Percentiles rank a stretch among this genome's conserved stretches.
Evolutionary conservation across 2,113 vertebrate genomes (phyloP).

Genomic region (Bambusicola thoracicus): DNA sequence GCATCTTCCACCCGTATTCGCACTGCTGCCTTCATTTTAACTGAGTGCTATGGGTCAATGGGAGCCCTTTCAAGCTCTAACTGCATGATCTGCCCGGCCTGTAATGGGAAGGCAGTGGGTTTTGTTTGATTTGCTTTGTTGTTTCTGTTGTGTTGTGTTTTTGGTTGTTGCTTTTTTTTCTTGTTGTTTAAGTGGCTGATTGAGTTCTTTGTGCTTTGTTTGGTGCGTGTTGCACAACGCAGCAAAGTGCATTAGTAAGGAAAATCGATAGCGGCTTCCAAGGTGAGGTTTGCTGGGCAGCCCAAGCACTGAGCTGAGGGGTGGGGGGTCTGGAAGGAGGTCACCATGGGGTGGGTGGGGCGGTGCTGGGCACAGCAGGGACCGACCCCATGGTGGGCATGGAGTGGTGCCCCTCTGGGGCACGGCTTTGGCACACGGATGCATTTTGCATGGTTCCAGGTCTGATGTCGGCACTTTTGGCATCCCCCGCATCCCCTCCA

Average conservation of each 20-base stretch:
- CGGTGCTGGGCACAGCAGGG: no score
- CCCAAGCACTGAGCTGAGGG: not conserved
- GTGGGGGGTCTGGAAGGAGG: not conserved
- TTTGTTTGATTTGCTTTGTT: not conserved
- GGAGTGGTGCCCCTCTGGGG: not conserved
- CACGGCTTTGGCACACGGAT: rapidly evolving
- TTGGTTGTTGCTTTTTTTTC: not conserved
- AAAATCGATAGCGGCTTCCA: slow-evolving; percentile 49
- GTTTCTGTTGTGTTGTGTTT: not conserved
- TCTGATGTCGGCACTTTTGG: not conserved
- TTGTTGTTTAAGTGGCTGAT: slow-evolving; percentile 24
- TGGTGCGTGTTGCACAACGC: not conserved
- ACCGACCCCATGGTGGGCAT: not conserved
- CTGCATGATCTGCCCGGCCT: not conserved
- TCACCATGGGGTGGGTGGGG: rapidly evolving
- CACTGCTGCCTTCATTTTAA: not conserved
- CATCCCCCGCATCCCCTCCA: not conserved
- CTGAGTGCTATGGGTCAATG: not conserved
- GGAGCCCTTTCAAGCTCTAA: not conserved
- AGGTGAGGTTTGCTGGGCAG: slow-evolving; percentile 1
- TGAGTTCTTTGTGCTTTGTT: not conserved
- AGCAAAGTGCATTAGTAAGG: slow-evolving; percentile 29
- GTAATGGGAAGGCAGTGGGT: not conserved
- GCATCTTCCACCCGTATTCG: not conserved
- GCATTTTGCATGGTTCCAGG: rapidly evolving